Evolutionary conservation across 2,888 invertebrate species (phyloP).

Genomic region (Noctua janthe): DNA sequence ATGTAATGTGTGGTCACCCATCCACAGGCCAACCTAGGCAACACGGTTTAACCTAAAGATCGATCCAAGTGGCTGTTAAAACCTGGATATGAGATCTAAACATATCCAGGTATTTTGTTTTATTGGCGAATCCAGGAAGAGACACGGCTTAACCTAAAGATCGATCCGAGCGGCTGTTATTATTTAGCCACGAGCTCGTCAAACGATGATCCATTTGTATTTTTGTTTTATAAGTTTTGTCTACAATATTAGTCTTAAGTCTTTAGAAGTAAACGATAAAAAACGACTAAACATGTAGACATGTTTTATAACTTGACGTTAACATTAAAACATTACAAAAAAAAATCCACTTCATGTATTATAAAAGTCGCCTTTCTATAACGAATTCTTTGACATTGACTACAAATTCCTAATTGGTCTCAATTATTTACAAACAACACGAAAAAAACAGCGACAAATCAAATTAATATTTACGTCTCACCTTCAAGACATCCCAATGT

Average conservation of each 20-base stretch:
- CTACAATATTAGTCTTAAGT: neutral
- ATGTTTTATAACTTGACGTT: neutral
- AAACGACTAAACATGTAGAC: neutral
- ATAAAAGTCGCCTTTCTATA: neutral
- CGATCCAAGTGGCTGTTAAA: too few species aligned
- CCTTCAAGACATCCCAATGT: conserved; percentile 28
- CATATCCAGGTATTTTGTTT: too few species aligned
- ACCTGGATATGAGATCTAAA: too few species aligned
- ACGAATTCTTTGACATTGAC: neutral
- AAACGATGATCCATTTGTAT: too few species aligned
- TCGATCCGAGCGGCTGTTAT: too few species aligned
- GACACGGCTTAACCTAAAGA: too few species aligned
- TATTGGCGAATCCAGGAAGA: too few species aligned
- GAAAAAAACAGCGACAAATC: neutral
- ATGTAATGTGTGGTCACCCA: too few species aligned
- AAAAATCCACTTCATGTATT: neutral
- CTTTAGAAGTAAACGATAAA: neutral
- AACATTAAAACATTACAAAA: neutral
- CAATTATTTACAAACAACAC: neutral
- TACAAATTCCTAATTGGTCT: neutral
- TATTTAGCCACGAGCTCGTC: too few species aligned
- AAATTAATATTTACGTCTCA: conserved; percentile 1
- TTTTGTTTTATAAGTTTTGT: neutral
- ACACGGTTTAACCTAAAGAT: too few species aligned
- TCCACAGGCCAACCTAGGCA: too few species aligned